These are phyloP conservation scores for Meriones psammophilus DNA, from an alignment of 2,797 vertebrate species.

Conservation along the genomic window DNA sequence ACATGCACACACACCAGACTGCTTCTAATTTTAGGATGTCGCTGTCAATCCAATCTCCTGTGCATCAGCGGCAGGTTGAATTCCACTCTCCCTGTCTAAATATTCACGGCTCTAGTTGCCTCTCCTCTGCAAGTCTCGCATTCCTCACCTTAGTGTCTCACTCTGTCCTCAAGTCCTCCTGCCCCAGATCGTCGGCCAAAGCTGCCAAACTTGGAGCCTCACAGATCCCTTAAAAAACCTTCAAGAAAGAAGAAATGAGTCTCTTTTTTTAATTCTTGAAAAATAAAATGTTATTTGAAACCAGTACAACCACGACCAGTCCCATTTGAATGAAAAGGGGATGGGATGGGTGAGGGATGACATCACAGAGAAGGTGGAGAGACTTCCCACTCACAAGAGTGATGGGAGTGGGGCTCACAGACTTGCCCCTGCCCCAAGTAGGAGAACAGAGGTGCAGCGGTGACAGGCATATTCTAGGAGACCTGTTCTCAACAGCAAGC, in stretches of 20 bases:
- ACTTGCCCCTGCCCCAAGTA: too few relatives aligned
- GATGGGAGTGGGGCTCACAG: too few relatives aligned
- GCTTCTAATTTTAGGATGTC: conserved; percentile 81
- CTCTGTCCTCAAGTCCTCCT: not conserved
- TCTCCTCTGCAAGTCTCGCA: conserved; percentile 17
- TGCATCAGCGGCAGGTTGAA: conserved; percentile 69
- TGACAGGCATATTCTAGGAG: not conserved
- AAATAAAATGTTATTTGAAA: conserved; percentile 22
- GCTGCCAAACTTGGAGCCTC: not conserved
- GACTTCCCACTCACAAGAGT: not conserved
- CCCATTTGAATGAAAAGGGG: too few relatives aligned
- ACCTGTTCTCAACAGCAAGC: not conserved
- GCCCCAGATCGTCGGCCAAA: not conserved
- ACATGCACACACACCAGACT: not conserved
- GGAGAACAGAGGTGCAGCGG: not conserved
- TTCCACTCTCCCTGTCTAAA: conserved; percentile 76
- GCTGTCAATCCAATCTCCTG: conserved; percentile 65
- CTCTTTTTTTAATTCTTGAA: not conserved
- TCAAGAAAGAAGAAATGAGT: not conserved
- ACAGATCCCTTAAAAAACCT: not conserved
- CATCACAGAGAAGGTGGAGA: not conserved
- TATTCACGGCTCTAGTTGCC: conserved; percentile 72
- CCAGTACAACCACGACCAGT: not conserved
- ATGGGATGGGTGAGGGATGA: not conserved
- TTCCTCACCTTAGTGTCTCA: conserved; percentile 48